These are phyloP conservation scores for Poeciliopsis retropinna DNA, from an alignment of 2,113 vertebrate species.

Conservation along the genomic window DNA sequence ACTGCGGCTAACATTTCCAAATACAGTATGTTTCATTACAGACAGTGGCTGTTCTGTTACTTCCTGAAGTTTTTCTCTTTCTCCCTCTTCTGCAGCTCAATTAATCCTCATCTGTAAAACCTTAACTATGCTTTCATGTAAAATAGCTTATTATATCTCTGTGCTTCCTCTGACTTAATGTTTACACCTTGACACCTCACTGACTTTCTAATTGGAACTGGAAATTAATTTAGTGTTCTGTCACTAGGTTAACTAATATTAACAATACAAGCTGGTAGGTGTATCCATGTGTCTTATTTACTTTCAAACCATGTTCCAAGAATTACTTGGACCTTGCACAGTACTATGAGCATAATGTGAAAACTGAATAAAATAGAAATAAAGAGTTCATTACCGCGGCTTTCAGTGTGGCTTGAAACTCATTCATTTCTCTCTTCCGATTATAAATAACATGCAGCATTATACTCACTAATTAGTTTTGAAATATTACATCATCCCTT, in stretches of 20 bases:
- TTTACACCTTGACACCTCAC: neutral
- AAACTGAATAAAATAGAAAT: neutral
- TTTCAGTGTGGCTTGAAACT: neutral
- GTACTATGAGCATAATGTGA: neutral
- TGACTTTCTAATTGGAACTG: neutral
- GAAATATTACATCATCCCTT: neutral
- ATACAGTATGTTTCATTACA: neutral
- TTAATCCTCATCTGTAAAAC: neutral
- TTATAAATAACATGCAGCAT: neutral
- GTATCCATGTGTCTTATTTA: neutral
- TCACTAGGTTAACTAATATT: neutral
- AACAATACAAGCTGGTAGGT: neutral
- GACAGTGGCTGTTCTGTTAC: neutral
- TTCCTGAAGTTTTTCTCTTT: neutral
- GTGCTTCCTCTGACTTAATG: neutral
- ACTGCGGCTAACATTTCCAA: neutral
- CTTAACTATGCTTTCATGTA: neutral
- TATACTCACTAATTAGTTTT: neutral
- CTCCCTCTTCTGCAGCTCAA: neutral
- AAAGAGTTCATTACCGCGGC: neutral
- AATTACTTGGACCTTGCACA: neutral
- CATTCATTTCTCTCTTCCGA: neutral
- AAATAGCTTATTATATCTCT: neutral
- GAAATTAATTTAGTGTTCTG: neutral
- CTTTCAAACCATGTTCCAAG: neutral